These are phyloP conservation scores for Eumacrocentrus americanus DNA, from an alignment of 2,888 invertebrate species.

Conservation along the genomic window DNA sequence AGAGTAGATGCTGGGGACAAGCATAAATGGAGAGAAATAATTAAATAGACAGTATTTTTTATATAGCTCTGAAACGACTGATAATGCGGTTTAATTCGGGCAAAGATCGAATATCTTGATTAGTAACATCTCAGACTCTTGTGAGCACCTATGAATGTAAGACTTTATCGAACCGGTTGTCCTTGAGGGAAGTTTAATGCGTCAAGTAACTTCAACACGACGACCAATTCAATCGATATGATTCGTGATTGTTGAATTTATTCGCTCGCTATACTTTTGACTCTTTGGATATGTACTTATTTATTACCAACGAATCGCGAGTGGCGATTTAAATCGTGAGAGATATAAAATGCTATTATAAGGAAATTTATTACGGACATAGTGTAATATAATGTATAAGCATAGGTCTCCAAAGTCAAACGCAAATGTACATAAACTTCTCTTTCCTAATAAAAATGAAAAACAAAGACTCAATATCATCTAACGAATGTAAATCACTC, in stretches of 20 bases:
- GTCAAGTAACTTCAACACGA: not conserved
- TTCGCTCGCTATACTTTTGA: not conserved
- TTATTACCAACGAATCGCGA: not conserved
- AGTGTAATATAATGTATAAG: constrained; percentile 46
- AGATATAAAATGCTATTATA: constrained; percentile 27
- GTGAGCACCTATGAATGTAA: not conserved
- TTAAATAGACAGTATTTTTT: constrained; percentile 17
- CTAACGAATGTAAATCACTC: not conserved
- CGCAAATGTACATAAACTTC: constrained; percentile 48
- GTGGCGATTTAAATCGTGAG: constrained; percentile 12
- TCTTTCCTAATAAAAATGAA: constrained; percentile 50
- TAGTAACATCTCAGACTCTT: not conserved
- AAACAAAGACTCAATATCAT: constrained; percentile 13
- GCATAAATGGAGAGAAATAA: constrained; percentile 1
- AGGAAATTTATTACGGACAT: constrained; percentile 37
- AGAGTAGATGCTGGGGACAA: not conserved
- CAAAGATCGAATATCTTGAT: not conserved
- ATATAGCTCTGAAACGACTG: constrained; percentile 22
- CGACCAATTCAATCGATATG: not conserved
- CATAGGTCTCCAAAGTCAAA: constrained; percentile 30
- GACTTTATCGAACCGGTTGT: not conserved
- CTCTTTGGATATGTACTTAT: constrained; percentile 31
- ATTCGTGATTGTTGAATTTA: not conserved
- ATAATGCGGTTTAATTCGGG: not conserved
- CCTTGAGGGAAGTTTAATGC: not conserved